A percentile compares a stretch with the other conserved stretches of the same genome.
Evolutionary conservation across 2,797 vertebrate genomes (phyloP).

Genomic region (Uromys caudimaculatus): DNA sequence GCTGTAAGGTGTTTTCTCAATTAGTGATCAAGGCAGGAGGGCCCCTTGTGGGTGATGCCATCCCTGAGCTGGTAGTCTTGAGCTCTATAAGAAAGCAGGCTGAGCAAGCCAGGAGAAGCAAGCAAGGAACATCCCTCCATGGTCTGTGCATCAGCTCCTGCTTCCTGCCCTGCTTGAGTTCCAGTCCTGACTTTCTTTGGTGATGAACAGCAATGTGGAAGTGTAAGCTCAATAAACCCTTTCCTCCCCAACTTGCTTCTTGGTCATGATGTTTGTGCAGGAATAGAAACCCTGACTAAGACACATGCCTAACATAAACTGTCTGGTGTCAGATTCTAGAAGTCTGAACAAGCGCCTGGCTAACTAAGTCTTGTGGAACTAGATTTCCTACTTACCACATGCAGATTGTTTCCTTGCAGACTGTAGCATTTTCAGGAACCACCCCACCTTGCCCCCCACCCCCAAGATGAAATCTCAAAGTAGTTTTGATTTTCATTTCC

Average conservation of each 20-base stretch:
- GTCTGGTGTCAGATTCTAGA: neutral
- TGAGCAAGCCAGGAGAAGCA: too few species aligned
- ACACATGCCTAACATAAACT: neutral
- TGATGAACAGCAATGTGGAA: neutral
- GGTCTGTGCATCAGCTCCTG: too few species aligned
- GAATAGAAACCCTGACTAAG: neutral
- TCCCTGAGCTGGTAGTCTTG: too few species aligned
- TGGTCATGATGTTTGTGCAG: neutral
- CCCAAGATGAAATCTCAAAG: neutral
- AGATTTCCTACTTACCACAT: neutral
- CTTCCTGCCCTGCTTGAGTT: too few species aligned
- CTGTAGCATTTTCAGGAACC: neutral
- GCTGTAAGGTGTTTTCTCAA: too few species aligned
- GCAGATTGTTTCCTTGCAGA: neutral
- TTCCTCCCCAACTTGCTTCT: neutral
- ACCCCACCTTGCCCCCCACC: neutral
- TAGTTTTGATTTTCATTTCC: neutral
- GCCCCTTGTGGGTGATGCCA: too few species aligned
- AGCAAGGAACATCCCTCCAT: too few species aligned
- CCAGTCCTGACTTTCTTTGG: neutral
- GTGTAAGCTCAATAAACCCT: neutral
- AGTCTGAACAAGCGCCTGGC: neutral
- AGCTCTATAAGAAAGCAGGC: too few species aligned
- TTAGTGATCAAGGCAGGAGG: too few species aligned
- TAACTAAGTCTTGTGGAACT: neutral